Percentiles rank a stretch among this genome's conserved stretches.
phyloP scores from a whole-genome alignment of 2,113 vertebrate species.

The Xerus inauris region DNA sequence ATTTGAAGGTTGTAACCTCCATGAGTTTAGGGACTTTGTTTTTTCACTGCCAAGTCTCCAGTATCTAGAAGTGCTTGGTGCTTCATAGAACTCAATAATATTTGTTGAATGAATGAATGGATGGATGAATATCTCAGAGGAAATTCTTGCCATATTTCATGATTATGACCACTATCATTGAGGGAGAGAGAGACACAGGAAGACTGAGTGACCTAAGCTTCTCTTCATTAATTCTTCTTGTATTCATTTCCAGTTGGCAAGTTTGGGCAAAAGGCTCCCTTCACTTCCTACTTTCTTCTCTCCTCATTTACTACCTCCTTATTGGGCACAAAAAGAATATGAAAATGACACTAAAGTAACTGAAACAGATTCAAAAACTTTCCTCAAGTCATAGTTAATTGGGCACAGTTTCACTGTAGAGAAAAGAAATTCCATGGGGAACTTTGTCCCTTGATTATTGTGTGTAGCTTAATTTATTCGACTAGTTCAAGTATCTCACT shows the following conservation, averaged over 20 bases:
- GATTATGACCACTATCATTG: not conserved
- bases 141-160: not conserved
- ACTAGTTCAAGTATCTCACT: not conserved
- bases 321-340: not conserved
- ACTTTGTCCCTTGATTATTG: not conserved
- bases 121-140: not conserved
- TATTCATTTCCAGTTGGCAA: not conserved
- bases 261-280: not conserved
- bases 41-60: not conserved
- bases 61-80: not conserved
- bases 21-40: not conserved
- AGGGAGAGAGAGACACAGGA: not conserved
- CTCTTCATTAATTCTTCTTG: not conserved
- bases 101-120: not conserved
- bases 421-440: conserved; percentile 25
- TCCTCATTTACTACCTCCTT: not conserved
- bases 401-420: conserved; percentile 1
- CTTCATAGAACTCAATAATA: not conserved
- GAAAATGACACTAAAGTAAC: not conserved
- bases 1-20: not conserved
- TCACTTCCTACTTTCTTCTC: not conserved
- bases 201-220: not conserved
- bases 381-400: not conserved
- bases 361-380: not conserved
- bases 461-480: conserved; percentile 28